phyloP scores from a whole-genome alignment of 2,888 invertebrate species.

The Phrixothrix hirtus region DNA sequence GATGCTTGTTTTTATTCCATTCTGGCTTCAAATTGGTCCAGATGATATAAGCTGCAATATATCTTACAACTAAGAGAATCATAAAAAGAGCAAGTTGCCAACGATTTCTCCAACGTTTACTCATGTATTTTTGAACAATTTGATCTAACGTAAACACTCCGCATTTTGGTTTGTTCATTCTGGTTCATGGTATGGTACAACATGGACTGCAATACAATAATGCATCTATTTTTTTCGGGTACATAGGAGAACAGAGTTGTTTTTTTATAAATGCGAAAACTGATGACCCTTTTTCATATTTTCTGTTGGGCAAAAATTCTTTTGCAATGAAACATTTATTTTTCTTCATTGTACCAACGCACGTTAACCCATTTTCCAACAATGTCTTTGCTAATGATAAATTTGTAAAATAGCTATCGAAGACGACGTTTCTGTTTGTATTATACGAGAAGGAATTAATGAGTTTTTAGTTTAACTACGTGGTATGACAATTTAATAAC shows the following conservation, averaged over 20 bases:
- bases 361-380: background rate
- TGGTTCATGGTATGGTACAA: background rate
- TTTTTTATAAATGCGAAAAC: background rate
- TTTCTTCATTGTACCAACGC: background rate
- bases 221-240: background rate
- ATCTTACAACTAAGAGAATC: background rate
- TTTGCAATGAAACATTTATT: background rate
- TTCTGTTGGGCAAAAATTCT: background rate
- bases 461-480: too few relatives aligned
- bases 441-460: too few relatives aligned
- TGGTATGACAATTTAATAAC: too few relatives aligned
- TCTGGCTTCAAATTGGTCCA: background rate
- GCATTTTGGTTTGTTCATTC: background rate
- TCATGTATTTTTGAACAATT: background rate
- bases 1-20: background rate
- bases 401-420: background rate
- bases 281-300: background rate
- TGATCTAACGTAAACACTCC: background rate
- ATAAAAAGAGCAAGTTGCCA: slow-evolving; percentile 1
- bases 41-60: slow-evolving; percentile 3
- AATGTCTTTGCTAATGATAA: background rate
- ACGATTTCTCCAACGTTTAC: background rate
- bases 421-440: background rate
- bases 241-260: background rate
- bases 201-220: background rate